Conservation (phyloP, 2,888 invertebrate species). For the Luperina testacea region DNA sequence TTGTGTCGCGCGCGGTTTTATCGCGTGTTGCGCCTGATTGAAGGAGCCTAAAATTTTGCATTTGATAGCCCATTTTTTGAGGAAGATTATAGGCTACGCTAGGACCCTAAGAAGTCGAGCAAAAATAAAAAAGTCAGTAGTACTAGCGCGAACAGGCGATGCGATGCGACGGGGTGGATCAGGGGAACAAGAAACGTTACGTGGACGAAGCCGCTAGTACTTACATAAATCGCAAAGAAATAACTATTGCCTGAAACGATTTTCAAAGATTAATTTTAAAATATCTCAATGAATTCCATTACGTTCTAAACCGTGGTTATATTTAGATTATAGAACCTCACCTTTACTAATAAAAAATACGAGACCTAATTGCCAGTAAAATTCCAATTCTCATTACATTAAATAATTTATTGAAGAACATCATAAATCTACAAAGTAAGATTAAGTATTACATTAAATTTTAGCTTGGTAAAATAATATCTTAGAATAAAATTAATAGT, state of each 20-base stretch:
- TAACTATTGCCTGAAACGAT: neutral
- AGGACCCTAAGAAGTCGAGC: too few relatives aligned
- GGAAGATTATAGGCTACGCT: too few relatives aligned
- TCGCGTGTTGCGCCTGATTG: too few relatives aligned
- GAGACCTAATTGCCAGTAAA: slow-evolving; percentile 24
- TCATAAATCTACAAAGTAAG: slow-evolving; percentile 52
- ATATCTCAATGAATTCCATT: neutral
- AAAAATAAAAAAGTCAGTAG: too few relatives aligned
- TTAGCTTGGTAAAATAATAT: slow-evolving; percentile 56
- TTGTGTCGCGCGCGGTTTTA: too few relatives aligned
- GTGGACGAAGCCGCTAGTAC: too few relatives aligned
- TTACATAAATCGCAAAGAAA: neutral
- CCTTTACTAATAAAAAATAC: slow-evolving; percentile 23
- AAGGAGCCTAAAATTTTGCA: too few relatives aligned
- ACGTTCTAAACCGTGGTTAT: neutral
- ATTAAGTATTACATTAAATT: slow-evolving; percentile 57
- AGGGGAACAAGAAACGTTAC: too few relatives aligned
- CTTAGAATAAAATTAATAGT: slow-evolving; percentile 56
- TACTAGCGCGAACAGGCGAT: too few relatives aligned
- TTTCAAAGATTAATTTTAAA: neutral
- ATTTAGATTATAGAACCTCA: neutral
- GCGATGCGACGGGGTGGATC: too few relatives aligned
- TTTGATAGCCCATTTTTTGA: too few relatives aligned
- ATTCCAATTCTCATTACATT: slow-evolving; percentile 28
- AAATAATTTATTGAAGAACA: slow-evolving; percentile 43